phyloP scores from a whole-genome alignment of 2,113 vertebrate genomes.

The Mellivora capensis region DNA sequence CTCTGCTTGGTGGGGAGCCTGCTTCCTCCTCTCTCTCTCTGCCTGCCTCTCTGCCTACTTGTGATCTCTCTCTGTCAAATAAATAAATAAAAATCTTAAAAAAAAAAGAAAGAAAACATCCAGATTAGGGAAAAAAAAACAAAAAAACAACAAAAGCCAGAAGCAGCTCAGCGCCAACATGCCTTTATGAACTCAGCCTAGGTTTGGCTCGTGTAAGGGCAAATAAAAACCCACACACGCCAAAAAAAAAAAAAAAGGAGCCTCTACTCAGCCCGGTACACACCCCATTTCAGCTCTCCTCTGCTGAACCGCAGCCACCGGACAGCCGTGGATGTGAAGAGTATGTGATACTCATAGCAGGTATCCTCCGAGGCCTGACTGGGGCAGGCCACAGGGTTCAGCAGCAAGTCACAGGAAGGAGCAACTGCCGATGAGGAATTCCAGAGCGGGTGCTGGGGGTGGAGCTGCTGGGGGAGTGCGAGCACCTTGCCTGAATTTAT shows the following conservation, averaged over 20 bases:
- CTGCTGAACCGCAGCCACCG: slow-evolving; percentile 23
- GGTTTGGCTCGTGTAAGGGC: slow-evolving; percentile 29
- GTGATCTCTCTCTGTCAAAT: no score
- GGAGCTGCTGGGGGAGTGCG: not conserved
- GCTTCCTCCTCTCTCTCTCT: no score
- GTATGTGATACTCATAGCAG: slow-evolving; percentile 54
- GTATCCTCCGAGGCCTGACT: slow-evolving; percentile 17
- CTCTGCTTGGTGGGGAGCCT: no score
- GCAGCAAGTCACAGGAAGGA: slow-evolving; percentile 56
- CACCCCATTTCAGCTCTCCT: slow-evolving; percentile 38
- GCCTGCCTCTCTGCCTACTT: no score
- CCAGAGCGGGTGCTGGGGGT: not conserved
- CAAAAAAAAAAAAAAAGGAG: not conserved
- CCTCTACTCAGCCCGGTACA: not conserved
- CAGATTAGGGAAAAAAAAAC: not conserved
- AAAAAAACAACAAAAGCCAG: not conserved
- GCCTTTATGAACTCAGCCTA: slow-evolving; percentile 38
- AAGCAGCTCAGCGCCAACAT: slow-evolving; percentile 15
- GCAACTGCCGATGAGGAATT: not conserved
- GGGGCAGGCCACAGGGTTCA: slow-evolving; percentile 27
- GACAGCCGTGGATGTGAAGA: not conserved
- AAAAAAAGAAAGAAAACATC: slow-evolving; percentile 40
- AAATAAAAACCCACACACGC: not conserved
- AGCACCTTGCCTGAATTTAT: slow-evolving; percentile 52
- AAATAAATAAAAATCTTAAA: no score